These are phyloP conservation scores for Papilio dardanus DNA, from an alignment of 1,140 invertebrate species.

Conservation along the genomic window DNA sequence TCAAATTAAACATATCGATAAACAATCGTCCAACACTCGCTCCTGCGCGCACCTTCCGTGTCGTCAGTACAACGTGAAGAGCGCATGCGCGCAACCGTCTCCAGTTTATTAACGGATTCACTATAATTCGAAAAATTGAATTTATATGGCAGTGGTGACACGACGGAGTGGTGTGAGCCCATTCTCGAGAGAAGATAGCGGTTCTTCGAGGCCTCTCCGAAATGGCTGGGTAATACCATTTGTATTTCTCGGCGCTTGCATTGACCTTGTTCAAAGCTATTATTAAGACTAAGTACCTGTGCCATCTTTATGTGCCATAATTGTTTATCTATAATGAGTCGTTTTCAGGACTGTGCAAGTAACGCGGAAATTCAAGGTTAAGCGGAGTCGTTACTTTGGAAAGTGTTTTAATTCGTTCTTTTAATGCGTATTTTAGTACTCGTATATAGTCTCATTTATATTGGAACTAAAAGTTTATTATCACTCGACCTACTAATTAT, in stretches of 20 bases:
- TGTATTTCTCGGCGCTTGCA: constrained; percentile 36
- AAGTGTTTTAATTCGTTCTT: constrained; percentile 26
- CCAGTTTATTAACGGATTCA: constrained; percentile 49
- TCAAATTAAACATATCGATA: constrained; percentile 41
- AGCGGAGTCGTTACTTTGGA: constrained; percentile 9
- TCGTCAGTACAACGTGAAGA: constrained; percentile 67
- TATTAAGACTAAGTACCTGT: constrained; percentile 28
- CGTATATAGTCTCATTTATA: not conserved
- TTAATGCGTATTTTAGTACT: constrained; percentile 13
- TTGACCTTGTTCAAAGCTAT: constrained; percentile 52
- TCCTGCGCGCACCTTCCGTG: constrained; percentile 59
- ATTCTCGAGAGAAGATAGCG: constrained; percentile 59
- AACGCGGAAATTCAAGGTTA: constrained; percentile 20
- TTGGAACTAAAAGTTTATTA: not conserved
- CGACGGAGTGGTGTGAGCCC: constrained; percentile 68
- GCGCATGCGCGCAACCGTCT: constrained; percentile 75
- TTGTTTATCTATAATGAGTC: constrained; percentile 28
- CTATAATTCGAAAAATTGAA: constrained; percentile 51
- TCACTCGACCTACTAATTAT: not conserved
- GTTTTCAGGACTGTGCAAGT: not conserved
- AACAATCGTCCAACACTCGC: constrained; percentile 51
- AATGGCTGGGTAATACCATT: constrained; percentile 68
- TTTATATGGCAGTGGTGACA: constrained; percentile 78
- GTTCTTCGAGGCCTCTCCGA: constrained; percentile 55
- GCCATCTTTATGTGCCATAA: constrained; percentile 28